Conservation (phyloP, 2,888 invertebrate genomes). For the Masnerella sp. region DNA sequence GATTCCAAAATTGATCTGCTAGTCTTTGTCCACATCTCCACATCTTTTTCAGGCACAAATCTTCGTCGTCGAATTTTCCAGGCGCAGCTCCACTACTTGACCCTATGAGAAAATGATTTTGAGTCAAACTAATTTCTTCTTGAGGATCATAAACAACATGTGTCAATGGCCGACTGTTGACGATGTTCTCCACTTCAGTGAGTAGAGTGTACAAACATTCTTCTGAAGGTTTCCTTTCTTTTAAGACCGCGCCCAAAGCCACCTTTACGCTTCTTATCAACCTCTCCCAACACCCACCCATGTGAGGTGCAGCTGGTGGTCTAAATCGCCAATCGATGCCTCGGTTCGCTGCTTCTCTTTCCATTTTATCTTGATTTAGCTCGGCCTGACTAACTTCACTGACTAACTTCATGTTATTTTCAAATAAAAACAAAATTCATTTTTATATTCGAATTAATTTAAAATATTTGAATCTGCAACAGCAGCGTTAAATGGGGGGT, state of each 20-base stretch:
- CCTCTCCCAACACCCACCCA: constrained; percentile 23
- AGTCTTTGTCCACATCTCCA: constrained; percentile 14
- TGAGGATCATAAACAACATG: constrained; percentile 12
- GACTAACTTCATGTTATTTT: too few relatives aligned
- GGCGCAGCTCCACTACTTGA: background rate
- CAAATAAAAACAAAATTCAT: too few relatives aligned
- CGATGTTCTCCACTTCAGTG: constrained; percentile 21
- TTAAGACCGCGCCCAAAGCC: background rate
- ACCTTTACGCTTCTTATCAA: constrained; percentile 26
- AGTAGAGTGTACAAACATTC: constrained; percentile 22
- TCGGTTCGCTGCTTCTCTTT: background rate
- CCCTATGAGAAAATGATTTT: constrained; percentile 34
- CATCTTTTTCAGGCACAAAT: constrained; percentile 20
- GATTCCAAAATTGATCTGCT: constrained; percentile 27
- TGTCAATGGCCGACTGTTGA: constrained; percentile 29
- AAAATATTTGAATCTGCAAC: too few relatives aligned
- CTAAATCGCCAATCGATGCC: background rate
- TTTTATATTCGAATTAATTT: too few relatives aligned
- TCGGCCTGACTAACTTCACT: too few relatives aligned
- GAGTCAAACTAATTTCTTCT: constrained; percentile 18
- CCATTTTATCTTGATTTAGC: background rate
- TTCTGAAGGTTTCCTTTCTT: constrained; percentile 3
- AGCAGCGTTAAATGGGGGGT: too few relatives aligned
- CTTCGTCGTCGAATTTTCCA: background rate
- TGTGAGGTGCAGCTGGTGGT: constrained; percentile 20